Evolutionary conservation across 1,140 invertebrate species (phyloP), one percentile per base, ranked within the genome.

Genomic region (Pygmarrhopalites habei): DNA sequence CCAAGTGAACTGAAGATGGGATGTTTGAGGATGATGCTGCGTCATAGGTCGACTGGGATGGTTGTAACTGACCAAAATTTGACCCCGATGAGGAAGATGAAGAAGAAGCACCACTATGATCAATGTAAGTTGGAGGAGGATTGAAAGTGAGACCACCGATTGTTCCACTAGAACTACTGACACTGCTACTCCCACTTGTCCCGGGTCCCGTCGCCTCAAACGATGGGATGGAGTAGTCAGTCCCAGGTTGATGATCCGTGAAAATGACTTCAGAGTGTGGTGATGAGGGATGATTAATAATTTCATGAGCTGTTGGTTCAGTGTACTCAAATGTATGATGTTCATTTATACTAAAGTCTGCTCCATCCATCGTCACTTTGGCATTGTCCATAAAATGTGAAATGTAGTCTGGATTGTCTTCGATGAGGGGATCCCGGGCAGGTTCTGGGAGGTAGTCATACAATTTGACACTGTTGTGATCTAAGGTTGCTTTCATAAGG

Each of bases 381-480:
- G 53, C 28, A 7, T 21, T 32, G 21, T 64, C 56, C 62, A 64
- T 58, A 52, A 64, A 64, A 19, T 58, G 53, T 21, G 26, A 21
- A 1, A 64, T 29, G 25, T 58, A 47, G 43, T 30, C 26, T 4
- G 53, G 53, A 41, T 39, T 49, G 26, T 67, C 62, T 44, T 70
- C 63, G n/a, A 63, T 43, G 17, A 67, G 44, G 0, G 69, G 69
- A 35, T 70, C 65, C 7, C 56, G 41, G 14, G 61, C 58, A 2
- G 69, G 65, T 49, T 67, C 65, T 3, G 69, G 69, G 1, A 70
- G 49, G 47, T 63, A 67, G n/a, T 65, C 55, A 39, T 60, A 70
- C 43, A 67, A 29, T 66, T 67, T 70, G 1, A 52, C 58, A 47
- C 55, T 53, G n/a, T 65, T 63, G 2, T 28, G 21, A 4, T 70